Evolutionary conservation across 2,888 invertebrate genomes (phyloP), one percentile per base, ranked within the genome.

Genomic region (Drosophila koepferae): DNA sequence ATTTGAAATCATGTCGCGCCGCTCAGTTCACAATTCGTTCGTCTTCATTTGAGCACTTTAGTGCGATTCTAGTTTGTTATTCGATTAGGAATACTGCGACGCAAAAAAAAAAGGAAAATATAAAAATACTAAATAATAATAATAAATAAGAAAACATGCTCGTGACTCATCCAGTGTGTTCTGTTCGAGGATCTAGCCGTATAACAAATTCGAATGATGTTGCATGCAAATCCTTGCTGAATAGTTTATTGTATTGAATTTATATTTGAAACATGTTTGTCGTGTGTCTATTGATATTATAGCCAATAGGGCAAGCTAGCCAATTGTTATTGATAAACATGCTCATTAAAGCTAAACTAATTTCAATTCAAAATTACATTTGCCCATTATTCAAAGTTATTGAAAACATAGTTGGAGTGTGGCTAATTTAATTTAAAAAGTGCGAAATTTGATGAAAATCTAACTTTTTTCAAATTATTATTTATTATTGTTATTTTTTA

Each of bases 71-170:
- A 64, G 68, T 74, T 49, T 40, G 72, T 64, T 83, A 66, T 82
- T 71, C 63, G 74, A 77, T 71, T 86, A 75, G 86, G 66, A 81
- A 86, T 75, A 65, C 62, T 84, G 72, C 89, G 83, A 81, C 83
- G 83, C 86, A 86, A 40, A 78, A 78, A 54, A 10, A 18, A 16
- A n/a, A 44, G 12, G 3, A 20, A 20, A 14, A 20, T 16, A 12
- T 16, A 31, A 31, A 1, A 49, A 49, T 2, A 10, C 5, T 10
- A 49, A 31, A 31, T 2, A 49, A 49, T 28, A 18, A n/a, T n/a
- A 49, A 49, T 53, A 38, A 20, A 53, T 16, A 36, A 14, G 53
- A 36, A 53, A 78, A 80, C 80, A 80, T 67, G 49, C 44, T 18
- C 41, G 49, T 78, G 78, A 78, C 73, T 78, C 78, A 78, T 63